phyloP scores from a whole-genome alignment of 2,888 invertebrate species.

The Sesia apiformis region DNA sequence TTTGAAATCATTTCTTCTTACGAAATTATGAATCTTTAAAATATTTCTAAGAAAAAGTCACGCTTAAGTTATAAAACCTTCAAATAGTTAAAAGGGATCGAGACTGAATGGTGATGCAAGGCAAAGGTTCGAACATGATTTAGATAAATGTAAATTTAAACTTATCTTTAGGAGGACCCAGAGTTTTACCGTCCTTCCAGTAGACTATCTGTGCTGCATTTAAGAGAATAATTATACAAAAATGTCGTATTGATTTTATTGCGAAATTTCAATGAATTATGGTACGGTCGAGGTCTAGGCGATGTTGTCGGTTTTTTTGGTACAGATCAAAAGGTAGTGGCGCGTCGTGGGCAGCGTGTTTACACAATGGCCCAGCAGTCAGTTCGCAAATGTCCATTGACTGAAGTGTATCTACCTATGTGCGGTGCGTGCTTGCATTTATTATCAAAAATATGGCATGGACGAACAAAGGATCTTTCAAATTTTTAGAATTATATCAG shows the following conservation, averaged over 20 bases:
- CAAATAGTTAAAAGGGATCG: neutral
- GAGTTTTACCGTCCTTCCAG: conserved; percentile 52
- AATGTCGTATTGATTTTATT: neutral
- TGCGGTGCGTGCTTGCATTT: neutral
- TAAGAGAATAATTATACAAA: neutral
- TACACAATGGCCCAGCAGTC: no score
- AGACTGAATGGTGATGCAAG: neutral
- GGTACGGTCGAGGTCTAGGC: neutral
- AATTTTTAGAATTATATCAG: no score
- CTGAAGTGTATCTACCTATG: neutral
- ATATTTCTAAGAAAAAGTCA: neutral
- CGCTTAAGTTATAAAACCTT: neutral
- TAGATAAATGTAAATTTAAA: neutral
- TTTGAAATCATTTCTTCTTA: no score
- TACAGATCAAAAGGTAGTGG: neutral
- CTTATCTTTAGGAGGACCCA: conserved; percentile 32
- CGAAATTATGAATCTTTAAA: neutral
- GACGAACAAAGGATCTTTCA: no score
- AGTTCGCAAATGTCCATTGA: neutral
- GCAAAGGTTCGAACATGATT: neutral
- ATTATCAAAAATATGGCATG: no score
- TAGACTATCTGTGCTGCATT: conserved; percentile 21
- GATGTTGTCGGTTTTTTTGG: neutral
- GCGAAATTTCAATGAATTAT: neutral
- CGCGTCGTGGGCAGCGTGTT: no score